phyloP scores from a whole-genome alignment of 2,797 vertebrate species.

The Varecia variegata region DNA sequence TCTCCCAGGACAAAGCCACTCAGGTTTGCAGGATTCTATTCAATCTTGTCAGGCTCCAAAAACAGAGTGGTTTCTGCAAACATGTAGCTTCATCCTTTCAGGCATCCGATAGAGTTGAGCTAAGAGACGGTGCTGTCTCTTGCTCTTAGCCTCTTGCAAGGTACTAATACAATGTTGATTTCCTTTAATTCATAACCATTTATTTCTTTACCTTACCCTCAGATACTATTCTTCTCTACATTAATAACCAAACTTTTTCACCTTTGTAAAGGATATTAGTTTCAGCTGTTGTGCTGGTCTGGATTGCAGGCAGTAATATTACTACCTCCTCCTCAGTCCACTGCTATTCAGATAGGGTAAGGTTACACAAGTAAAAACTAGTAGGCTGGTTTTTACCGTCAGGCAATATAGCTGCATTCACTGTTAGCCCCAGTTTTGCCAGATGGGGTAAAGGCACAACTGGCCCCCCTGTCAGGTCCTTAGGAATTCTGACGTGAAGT shows the following conservation, averaged over 20 bases:
- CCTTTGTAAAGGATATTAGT: neutral
- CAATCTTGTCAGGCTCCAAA: neutral
- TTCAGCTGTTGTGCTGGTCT: neutral
- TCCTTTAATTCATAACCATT: neutral
- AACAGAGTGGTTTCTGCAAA: neutral
- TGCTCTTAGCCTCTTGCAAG: neutral
- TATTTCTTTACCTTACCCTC: neutral
- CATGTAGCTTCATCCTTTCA: too few species aligned
- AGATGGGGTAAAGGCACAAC: neutral
- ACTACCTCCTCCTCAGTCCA: neutral
- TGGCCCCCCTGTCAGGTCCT: neutral
- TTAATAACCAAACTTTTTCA: neutral
- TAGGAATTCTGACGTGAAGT: neutral
- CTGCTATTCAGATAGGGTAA: neutral
- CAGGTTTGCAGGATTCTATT: neutral
- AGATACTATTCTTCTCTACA: neutral
- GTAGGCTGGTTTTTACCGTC: neutral
- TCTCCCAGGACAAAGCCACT: neutral
- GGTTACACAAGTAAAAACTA: neutral
- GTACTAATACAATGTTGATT: neutral
- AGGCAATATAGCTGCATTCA: neutral
- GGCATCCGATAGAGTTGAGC: neutral
- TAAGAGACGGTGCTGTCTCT: neutral
- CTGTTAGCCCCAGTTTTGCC: neutral
- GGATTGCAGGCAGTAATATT: neutral